Percentiles rank a stretch among this genome's conserved stretches.
phyloP scores from a whole-genome alignment of 2,888 invertebrate species.

The Caradrina kadenii region DNA sequence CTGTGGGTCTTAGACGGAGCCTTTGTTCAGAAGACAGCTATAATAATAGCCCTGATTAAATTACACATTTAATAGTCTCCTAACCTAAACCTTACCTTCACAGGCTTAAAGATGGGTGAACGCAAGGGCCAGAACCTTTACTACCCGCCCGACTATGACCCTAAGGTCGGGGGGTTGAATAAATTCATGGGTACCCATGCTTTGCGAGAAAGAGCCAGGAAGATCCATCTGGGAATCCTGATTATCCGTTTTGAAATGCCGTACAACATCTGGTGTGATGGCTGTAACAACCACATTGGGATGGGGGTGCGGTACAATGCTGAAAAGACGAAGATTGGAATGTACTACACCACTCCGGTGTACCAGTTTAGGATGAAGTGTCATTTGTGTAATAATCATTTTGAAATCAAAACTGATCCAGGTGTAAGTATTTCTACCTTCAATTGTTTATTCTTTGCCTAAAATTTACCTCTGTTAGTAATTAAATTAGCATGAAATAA shows the following conservation, averaged over 20 bases:
- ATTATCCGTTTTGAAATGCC: slow-evolving; percentile 99
- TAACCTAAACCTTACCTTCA: slow-evolving; percentile 42
- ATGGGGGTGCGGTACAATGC: slow-evolving; percentile 99
- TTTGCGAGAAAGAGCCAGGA: slow-evolving; percentile 98
- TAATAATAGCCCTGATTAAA: background rate
- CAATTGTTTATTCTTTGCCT: background rate
- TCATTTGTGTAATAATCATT: slow-evolving; percentile 98
- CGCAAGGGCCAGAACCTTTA: slow-evolving; percentile 99
- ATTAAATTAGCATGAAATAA: too few relatives aligned
- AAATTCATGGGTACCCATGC: slow-evolving; percentile 98
- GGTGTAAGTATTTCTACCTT: slow-evolving; percentile 91
- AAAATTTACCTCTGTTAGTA: too few relatives aligned
- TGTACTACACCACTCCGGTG: slow-evolving; percentile 99
- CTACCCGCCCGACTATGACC: slow-evolving; percentile 99
- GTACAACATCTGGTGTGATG: slow-evolving; percentile 99
- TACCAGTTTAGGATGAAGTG: slow-evolving; percentile 99
- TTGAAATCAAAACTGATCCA: slow-evolving; percentile 99
- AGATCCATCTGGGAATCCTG: slow-evolving; percentile 98
- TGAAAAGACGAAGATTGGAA: slow-evolving; percentile 97
- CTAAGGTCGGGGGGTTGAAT: slow-evolving; percentile 97
- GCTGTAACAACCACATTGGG: slow-evolving; percentile 99
- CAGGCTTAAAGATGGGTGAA: slow-evolving; percentile 95
- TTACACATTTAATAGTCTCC: slow-evolving; percentile 3
- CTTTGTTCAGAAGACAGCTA: background rate
- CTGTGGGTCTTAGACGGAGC: background rate